phyloP scores from a whole-genome alignment of 2,113 vertebrate genomes.

The Spilogale gracilis region DNA sequence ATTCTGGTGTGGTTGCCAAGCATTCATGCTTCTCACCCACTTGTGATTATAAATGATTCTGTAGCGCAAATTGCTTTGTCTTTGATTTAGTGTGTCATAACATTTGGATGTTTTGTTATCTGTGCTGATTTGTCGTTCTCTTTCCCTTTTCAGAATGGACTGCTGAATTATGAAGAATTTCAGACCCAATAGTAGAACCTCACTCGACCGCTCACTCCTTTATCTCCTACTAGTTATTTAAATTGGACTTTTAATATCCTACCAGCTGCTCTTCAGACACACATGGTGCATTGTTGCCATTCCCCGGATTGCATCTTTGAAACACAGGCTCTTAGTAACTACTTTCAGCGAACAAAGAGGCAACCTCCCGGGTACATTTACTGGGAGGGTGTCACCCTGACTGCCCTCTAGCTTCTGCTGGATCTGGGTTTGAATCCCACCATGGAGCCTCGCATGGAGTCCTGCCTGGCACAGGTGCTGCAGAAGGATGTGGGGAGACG shows the following conservation, averaged over 20 bases:
- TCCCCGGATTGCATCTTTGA: conserved; percentile 93
- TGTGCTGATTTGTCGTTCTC: conserved; percentile 67
- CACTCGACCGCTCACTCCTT: conserved; percentile 84
- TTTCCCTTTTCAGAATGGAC: conserved; percentile 88
- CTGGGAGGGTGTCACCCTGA: conserved; percentile 83
- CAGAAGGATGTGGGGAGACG: conserved; percentile 98
- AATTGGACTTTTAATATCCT: conserved; percentile 92
- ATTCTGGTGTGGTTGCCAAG: conserved; percentile 38
- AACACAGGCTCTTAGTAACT: conserved; percentile 91
- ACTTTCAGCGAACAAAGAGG: conserved; percentile 89
- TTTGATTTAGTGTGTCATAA: conserved; percentile 62
- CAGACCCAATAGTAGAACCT: conserved; percentile 86
- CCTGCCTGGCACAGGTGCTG: conserved; percentile 95
- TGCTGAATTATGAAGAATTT: conserved; percentile 91
- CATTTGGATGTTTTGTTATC: conserved; percentile 14
- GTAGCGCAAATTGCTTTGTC: conserved; percentile 23
- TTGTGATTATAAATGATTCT: conserved; percentile 35
- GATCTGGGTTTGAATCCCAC: conserved; percentile 84
- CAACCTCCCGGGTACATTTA: conserved; percentile 84
- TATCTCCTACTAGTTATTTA: conserved; percentile 91
- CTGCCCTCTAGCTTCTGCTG: conserved; percentile 86
- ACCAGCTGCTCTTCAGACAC: conserved; percentile 97
- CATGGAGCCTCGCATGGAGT: conserved; percentile 97
- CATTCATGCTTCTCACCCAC: conserved; percentile 1
- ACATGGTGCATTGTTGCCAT: conserved; percentile 99